Base-by-base conservation (phyloP, 2,113 vertebrate genomes). In the Pithys albifrons region DNA sequence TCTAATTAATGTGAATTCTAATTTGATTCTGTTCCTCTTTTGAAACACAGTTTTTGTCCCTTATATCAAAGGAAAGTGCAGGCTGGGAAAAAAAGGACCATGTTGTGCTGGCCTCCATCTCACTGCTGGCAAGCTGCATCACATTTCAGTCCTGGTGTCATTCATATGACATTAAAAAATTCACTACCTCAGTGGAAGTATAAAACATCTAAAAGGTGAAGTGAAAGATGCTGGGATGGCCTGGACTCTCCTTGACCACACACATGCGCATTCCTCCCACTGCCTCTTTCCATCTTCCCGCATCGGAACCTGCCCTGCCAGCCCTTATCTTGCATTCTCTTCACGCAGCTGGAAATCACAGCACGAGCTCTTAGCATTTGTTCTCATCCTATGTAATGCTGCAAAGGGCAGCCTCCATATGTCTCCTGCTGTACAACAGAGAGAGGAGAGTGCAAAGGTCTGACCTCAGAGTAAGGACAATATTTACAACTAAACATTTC, bases 1-100 rank as follows among this genome's bases (percentile, higher is more conserved):
- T 93, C 66, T 88, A 97, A 97, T 97, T 95, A 95, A 83, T 75
- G 29, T 55, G 80, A 95, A 77, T 85, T 93, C 57, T 96, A 97
- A 95, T 84, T 96, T 86, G 78, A 97, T 96, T 97, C 87, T 54
- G 33, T 86, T 93, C 95, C 88, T 96, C 55, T 88, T 94, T 61
- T 76, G 62, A 87, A 89, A 93, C 52, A 84, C 55, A 70, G 49
- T 41, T 96, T 95, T 97, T 93, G 81, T 92, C 96, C 37, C 46
- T 37, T 76, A 14, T 83, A 55, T 59, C 74, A 93, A 89, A 94
- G 48, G 25, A 93, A 88, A 96, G 57, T 61, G 65, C 19, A 82
- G 54, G 14, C 37, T 61, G 49, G 70, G 65, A 91, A 72, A 73
- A 74, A 90, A 88, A 86, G 20, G 67, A 76, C 72, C 27, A 48